These are phyloP conservation scores for Glossophaga mutica DNA, from an alignment of 2,797 vertebrate genomes.

Conservation along the genomic window DNA sequence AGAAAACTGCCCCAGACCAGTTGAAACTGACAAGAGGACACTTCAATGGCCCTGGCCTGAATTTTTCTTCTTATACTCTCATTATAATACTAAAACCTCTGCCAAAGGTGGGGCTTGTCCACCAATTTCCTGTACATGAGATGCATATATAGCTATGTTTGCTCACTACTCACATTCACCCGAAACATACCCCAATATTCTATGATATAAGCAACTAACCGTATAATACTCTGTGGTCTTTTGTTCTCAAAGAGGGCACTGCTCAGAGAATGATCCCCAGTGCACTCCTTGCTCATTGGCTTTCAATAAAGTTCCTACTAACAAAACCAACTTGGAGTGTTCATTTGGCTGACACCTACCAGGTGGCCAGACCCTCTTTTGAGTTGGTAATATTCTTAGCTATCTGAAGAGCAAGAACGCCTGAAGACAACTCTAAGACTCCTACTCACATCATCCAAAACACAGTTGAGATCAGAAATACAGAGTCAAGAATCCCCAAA, in stretches of 20 bases:
- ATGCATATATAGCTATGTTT: not conserved
- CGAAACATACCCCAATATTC: not conserved
- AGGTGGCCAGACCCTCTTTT: not conserved
- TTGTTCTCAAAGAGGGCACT: not conserved
- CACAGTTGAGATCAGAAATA: not conserved
- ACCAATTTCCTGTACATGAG: not conserved
- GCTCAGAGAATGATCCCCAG: not conserved
- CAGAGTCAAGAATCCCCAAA: not conserved
- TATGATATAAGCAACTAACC: not conserved
- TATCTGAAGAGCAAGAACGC: not conserved
- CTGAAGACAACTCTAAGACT: not conserved
- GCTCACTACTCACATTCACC: not conserved
- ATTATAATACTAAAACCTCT: not conserved
- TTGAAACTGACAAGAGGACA: not conserved
- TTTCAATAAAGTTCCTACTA: not conserved
- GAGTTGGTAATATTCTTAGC: not conserved
- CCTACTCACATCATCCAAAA: not conserved
- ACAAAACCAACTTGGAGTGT: not conserved
- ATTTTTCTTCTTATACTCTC: not conserved
- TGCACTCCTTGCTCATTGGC: not conserved
- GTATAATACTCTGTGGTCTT: not conserved
- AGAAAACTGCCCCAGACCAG: not conserved
- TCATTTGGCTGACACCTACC: not conserved
- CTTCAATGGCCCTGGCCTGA: not conserved
- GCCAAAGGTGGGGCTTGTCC: not conserved